phyloP scores from a whole-genome alignment of 2,888 invertebrate genomes.

The Neoitamus cyanurus region DNA sequence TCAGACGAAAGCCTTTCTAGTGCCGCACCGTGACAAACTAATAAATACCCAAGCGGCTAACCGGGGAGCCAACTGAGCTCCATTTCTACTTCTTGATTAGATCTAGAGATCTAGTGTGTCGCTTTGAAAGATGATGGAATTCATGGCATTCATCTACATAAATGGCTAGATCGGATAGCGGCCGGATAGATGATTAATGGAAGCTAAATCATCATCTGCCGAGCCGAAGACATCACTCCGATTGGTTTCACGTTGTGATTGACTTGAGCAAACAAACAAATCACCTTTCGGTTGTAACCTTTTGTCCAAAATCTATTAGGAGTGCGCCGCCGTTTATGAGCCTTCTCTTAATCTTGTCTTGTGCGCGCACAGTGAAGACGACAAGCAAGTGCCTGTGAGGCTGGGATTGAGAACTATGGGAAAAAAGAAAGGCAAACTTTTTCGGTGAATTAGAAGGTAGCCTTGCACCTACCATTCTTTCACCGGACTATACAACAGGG shows the following conservation, averaged over 20 bases:
- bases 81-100: conserved; percentile 2
- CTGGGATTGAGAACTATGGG: neutral
- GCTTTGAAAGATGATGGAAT: conserved; percentile 10
- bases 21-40: conserved; percentile 20
- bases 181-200: conserved; percentile 33
- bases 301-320: conserved; percentile 37
- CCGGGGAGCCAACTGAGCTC: neutral
- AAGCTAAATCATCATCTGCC: conserved; percentile 34
- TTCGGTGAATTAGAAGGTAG: conserved; percentile 33
- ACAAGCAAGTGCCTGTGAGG: neutral
- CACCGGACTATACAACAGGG: neutral
- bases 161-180: conserved; percentile 23
- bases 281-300: conserved; percentile 36
- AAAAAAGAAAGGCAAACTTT: conserved; percentile 10
- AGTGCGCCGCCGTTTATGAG: conserved; percentile 18
- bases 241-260: conserved; percentile 43
- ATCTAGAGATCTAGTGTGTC: conserved; percentile 13
- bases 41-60: neutral
- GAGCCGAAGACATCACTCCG: conserved; percentile 22
- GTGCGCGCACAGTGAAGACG: neutral
- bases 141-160: conserved; percentile 38
- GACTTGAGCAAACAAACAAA: conserved; percentile 41
- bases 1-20: neutral
- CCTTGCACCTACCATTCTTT: conserved; percentile 32
- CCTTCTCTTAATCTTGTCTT: neutral